A percentile compares a stretch with the other conserved stretches of the same genome.
These are phyloP conservation scores for Anser cygnoides DNA, from an alignment of 2,113 vertebrate genomes.

Conservation along the genomic window DNA sequence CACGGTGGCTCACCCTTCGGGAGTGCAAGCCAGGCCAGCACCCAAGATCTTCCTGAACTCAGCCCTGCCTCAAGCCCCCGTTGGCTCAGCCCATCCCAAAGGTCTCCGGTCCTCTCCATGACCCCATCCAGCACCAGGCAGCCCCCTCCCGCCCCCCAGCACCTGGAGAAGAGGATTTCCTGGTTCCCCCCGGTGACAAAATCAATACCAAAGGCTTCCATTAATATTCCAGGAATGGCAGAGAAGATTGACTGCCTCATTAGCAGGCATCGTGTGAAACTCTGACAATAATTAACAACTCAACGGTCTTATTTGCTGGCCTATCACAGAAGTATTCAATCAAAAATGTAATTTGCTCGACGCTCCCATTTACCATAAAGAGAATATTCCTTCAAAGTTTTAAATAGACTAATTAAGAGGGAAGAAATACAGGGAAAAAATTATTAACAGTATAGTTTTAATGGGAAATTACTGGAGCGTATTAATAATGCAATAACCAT, in stretches of 20 bases:
- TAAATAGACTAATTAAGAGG: slow-evolving; percentile 86
- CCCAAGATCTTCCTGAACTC: background rate
- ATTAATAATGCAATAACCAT: slow-evolving; percentile 86
- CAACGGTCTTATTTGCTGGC: slow-evolving; percentile 83
- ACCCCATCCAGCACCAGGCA: background rate
- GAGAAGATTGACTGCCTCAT: slow-evolving; percentile 83
- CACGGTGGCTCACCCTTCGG: fast-evolving
- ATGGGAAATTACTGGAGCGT: slow-evolving; percentile 82
- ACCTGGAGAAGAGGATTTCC: background rate
- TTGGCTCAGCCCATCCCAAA: background rate
- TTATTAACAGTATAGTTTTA: slow-evolving; percentile 85
- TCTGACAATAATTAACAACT: slow-evolving; percentile 87
- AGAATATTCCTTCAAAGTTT: slow-evolving; percentile 84
- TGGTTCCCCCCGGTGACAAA: slow-evolving; percentile 13
- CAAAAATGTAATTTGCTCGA: slow-evolving; percentile 85
- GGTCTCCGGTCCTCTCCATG: background rate
- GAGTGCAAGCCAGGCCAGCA: background rate
- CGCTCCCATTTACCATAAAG: slow-evolving; percentile 80
- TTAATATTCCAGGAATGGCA: slow-evolving; percentile 78
- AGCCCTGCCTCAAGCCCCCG: background rate
- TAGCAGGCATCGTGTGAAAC: slow-evolving; percentile 79
- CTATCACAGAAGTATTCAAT: slow-evolving; percentile 86
- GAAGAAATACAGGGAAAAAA: slow-evolving; percentile 79
- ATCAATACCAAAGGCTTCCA: slow-evolving; percentile 57
- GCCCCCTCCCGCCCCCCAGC: no score